Base-by-base conservation (phyloP, 2,113 vertebrate species). In the Callithrix jacchus region DNA sequence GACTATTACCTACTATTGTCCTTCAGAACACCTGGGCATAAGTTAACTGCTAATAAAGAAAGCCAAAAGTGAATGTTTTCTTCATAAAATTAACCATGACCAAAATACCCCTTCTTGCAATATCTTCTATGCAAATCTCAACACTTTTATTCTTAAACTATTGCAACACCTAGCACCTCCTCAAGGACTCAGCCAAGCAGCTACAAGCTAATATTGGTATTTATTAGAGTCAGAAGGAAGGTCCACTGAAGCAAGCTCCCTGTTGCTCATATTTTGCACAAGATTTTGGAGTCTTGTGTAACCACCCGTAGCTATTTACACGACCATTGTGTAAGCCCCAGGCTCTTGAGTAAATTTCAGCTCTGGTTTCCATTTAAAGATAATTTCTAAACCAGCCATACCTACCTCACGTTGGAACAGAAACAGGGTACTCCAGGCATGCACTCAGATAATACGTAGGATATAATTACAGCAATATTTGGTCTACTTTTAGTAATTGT, bases 31-130 rank as follows among this genome's bases (percentile, higher is more conserved):
- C 96, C 97, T 97, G 96, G 94, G 85, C 71, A 54, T 89, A 89
- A 89, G 25, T 89, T 70, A 97, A 93, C 5, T 96, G 91, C 96
- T 96, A 74, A 52, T 80, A 52, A 64, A 89, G 89, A 96, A 93
- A 86, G 89, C 83, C 94, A 96, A 95, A 97, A 97, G 91, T 96
- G 91, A 98, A 94, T 98, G 92, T 97, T 96, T 97, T 96, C 93
- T 97, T 97, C 81, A 92, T 87, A 95, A 95, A 96, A 95, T 97
- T 96, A 97, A 87, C 94, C n/a, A 27, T 79, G 25, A 82, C 89
- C 1, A 93, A 97, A 97, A 97, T 95, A 96, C 27, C 32, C 27
- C 8, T 71, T 49, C 84, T 97, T 96, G 79, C 42, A 85, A 79
- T 85, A 93, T 88, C 83, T 81, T 85, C 49, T 82, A 98, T 98